Percentiles rank a stretch among this genome's conserved stretches.
These are phyloP conservation scores for Aporrectodea caliginosa DNA, from an alignment of 1,140 invertebrate species.

Conservation along the genomic window DNA sequence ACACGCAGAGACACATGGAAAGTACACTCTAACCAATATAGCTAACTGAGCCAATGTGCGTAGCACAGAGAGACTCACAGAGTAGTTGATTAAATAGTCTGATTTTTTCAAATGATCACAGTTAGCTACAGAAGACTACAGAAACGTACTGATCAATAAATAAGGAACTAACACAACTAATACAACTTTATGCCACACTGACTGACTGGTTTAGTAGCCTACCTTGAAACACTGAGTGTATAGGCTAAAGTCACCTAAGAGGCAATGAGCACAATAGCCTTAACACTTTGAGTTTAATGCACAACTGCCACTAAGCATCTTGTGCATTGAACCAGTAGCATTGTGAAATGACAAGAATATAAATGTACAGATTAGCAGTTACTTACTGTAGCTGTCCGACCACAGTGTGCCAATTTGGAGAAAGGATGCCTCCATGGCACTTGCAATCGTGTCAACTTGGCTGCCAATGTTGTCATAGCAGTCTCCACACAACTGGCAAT, in stretches of 20 bases:
- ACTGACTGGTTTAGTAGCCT: background rate
- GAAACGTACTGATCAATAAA: too few species aligned
- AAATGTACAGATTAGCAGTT: too few species aligned
- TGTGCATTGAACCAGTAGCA: background rate
- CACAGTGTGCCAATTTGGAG: background rate
- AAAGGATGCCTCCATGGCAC: background rate
- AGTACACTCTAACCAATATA: too few species aligned
- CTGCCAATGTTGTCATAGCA: slow-evolving; percentile 38
- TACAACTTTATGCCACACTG: too few species aligned
- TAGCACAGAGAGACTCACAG: too few species aligned
- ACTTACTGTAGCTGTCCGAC: background rate
- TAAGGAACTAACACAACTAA: too few species aligned
- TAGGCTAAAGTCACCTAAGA: background rate
- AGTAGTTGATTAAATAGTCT: too few species aligned
- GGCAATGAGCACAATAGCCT: background rate
- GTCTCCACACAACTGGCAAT: slow-evolving; percentile 37
- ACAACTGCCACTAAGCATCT: background rate
- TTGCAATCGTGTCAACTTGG: slow-evolving; percentile 31
- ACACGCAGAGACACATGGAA: too few species aligned
- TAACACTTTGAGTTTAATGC: background rate
- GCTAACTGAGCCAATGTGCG: too few species aligned
- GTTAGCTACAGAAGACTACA: too few species aligned
- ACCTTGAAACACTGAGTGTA: background rate
- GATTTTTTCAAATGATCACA: too few species aligned
- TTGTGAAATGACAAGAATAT: too few species aligned